Conservation (phyloP, 2,797 vertebrate species). For the Pantherophis alleghaniensis region DNA sequence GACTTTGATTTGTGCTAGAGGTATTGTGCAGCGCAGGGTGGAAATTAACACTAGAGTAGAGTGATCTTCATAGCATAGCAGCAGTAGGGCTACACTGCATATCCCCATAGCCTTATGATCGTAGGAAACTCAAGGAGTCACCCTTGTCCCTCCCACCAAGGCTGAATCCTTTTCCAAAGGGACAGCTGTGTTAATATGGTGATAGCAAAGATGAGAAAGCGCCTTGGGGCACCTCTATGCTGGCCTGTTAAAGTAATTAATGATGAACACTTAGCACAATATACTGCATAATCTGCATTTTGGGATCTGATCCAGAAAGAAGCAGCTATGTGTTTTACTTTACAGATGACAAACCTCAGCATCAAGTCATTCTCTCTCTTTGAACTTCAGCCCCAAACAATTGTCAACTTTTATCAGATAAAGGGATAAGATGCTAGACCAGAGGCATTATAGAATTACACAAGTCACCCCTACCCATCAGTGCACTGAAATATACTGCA, state of each 20-base stretch:
- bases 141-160: slow-evolving; percentile 6
- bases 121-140: not conserved
- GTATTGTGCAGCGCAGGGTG: slow-evolving; percentile 38
- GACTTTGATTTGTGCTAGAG: slow-evolving; percentile 57
- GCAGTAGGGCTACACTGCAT: not conserved
- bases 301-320: not conserved
- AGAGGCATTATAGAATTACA: not conserved
- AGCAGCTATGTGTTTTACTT: not conserved
- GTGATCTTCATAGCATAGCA: not conserved
- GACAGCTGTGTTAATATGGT: slow-evolving; percentile 36
- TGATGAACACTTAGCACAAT: slow-evolving; percentile 29
- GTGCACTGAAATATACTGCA: not conserved
- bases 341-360: not conserved
- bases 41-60: slow-evolving; percentile 24
- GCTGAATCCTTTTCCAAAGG: slow-evolving; percentile 45
- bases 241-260: slow-evolving; percentile 32
- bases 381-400: not conserved
- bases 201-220: slow-evolving; percentile 10
- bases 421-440: not conserved
- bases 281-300: not conserved
- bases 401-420: not conserved
- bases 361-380: not conserved
- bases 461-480: not conserved
- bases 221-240: slow-evolving; percentile 19
- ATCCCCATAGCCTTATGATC: not conserved